Conservation (phyloP, 2,797 vertebrate genomes). For the Thaleichthys pacificus region DNA sequence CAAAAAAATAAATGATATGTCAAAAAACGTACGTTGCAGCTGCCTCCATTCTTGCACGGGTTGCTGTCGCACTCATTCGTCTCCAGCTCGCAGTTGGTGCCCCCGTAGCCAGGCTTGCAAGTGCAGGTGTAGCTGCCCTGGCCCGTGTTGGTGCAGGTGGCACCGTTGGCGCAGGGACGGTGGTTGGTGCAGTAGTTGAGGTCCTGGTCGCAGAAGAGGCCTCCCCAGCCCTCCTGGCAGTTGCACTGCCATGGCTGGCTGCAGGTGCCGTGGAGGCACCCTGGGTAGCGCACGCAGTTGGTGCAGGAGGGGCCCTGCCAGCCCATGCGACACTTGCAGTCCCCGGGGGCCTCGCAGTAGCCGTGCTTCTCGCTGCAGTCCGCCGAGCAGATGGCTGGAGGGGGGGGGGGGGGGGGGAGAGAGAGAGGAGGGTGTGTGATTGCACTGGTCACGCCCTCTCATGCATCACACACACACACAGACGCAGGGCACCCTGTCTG, state of each 20-base stretch:
- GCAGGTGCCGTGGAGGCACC: slow-evolving; percentile 81
- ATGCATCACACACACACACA: slow-evolving; percentile 41
- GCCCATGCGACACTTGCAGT: slow-evolving; percentile 82
- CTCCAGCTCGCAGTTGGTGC: slow-evolving; percentile 76
- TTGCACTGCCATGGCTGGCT: slow-evolving; percentile 79
- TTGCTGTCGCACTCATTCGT: slow-evolving; percentile 85
- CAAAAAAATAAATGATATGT: too few relatives aligned
- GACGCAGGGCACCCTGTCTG: slow-evolving; percentile 54
- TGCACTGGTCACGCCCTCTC: slow-evolving; percentile 64
- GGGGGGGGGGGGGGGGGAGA: slow-evolving; percentile 42
- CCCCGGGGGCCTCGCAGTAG: slow-evolving; percentile 76
- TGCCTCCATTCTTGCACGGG: slow-evolving; percentile 89
- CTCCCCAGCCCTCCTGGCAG: slow-evolving; percentile 87
- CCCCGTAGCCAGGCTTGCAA: slow-evolving; percentile 76
- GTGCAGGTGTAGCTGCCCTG: slow-evolving; percentile 85
- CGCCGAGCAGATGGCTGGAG: slow-evolving; percentile 79
- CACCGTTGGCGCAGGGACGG: slow-evolving; percentile 77
- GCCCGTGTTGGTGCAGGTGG: slow-evolving; percentile 84
- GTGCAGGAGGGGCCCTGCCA: slow-evolving; percentile 85
- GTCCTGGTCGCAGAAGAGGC: slow-evolving; percentile 84
- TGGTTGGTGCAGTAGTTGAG: slow-evolving; percentile 89
- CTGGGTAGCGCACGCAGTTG: slow-evolving; percentile 76
- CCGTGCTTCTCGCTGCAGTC: slow-evolving; percentile 82
- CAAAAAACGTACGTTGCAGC: slow-evolving; percentile 81
- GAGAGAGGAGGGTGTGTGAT: slow-evolving; percentile 55